Conservation (phyloP, 2,113 vertebrate genomes). For the Callipepla squamata region DNA sequence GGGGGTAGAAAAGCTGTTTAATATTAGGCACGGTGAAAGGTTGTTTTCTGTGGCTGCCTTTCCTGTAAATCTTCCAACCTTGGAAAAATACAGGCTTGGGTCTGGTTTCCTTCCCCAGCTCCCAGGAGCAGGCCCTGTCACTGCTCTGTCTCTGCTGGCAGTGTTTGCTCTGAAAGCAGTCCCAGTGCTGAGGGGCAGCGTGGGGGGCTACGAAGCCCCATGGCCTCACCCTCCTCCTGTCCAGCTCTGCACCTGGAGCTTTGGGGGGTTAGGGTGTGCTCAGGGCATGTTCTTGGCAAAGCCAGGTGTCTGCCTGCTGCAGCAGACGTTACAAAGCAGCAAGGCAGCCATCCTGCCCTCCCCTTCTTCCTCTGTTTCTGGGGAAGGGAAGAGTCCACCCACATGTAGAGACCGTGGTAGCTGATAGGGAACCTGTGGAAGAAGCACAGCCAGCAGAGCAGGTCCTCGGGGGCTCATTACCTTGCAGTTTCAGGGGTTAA, state of each 20-base stretch:
- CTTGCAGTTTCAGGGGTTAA: accelerated
- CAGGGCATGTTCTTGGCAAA: not conserved
- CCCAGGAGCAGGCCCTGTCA: conserved; percentile 73
- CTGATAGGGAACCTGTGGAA: not conserved
- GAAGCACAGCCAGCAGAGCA: not conserved
- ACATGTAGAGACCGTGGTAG: not conserved
- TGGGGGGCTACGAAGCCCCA: not conserved
- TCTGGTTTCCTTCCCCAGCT: not conserved
- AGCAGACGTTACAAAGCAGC: not conserved
- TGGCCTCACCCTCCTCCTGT: not conserved
- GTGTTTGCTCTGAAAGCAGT: not conserved
- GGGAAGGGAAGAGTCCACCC: not conserved
- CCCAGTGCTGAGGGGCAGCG: not conserved
- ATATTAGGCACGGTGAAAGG: not conserved
- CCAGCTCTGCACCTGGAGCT: not conserved
- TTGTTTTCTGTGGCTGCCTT: not conserved
- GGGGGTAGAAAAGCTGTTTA: not conserved
- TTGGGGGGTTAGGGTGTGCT: not conserved
- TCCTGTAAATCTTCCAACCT: not conserved
- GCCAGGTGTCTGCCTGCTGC: not conserved
- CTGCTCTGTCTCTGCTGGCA: not conserved
- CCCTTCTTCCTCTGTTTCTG: not conserved
- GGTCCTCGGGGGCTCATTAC: accelerated
- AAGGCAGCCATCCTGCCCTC: not conserved
- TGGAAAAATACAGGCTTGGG: not conserved